Conservation (phyloP, 1,140 invertebrate genomes). For the Liolophura sinensis region DNA sequence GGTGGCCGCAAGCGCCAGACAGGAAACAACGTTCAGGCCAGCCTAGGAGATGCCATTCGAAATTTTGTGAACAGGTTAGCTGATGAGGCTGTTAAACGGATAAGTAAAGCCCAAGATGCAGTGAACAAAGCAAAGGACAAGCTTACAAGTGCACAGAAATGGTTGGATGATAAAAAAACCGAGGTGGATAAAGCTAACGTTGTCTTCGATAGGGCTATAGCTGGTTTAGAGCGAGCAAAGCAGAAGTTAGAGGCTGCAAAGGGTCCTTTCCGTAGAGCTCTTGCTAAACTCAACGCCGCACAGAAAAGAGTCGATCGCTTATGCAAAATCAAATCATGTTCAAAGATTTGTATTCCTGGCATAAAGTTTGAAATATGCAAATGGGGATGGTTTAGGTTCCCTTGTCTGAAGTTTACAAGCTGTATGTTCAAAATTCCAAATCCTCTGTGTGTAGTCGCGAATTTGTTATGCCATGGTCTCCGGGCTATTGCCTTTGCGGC, state of each 20-base stretch:
- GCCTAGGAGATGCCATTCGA: too few relatives aligned
- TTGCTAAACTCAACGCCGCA: slow-evolving; percentile 10
- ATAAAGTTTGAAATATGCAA: slow-evolving; percentile 11
- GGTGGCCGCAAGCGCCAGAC: too few relatives aligned
- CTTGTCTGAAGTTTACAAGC: slow-evolving; percentile 12
- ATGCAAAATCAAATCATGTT: slow-evolving; percentile 15
- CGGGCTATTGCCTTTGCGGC: slow-evolving; percentile 7
- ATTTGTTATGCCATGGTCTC: slow-evolving; percentile 9
- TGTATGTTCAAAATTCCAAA: slow-evolving; percentile 18
- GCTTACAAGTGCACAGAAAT: too few relatives aligned
- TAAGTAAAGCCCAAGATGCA: too few relatives aligned
- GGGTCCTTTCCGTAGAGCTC: slow-evolving; percentile 12
- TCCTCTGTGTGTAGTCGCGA: slow-evolving; percentile 11
- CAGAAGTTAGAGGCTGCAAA: slow-evolving; percentile 17
- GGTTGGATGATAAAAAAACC: slow-evolving; percentile 5
- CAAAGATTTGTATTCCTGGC: slow-evolving; percentile 16
- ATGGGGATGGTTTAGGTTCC: slow-evolving; percentile 3
- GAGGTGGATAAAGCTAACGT: slow-evolving; percentile 6
- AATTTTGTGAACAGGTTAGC: too few relatives aligned
- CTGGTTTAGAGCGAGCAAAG: slow-evolving; percentile 10
- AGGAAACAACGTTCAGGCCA: too few relatives aligned
- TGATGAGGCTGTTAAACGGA: too few relatives aligned
- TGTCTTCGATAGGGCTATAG: slow-evolving; percentile 16
- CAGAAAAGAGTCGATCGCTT: slow-evolving; percentile 21
- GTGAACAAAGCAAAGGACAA: too few relatives aligned